Base-by-base conservation (phyloP, 2,797 vertebrate genomes). In the Eutrigla gurnardus region DNA sequence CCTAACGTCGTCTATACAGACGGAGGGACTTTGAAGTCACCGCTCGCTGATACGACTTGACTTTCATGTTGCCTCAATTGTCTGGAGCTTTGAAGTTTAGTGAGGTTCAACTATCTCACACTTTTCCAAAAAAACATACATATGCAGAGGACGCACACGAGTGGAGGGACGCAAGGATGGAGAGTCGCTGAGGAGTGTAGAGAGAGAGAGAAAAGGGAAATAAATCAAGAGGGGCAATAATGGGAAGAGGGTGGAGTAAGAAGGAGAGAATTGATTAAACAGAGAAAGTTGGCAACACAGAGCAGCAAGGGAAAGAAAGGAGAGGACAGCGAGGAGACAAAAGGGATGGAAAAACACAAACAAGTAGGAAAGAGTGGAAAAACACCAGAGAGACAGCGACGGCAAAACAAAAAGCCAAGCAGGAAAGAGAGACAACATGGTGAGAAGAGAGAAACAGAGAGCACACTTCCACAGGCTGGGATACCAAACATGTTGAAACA, bases 51-150 rank as follows among this genome's bases (percentile, higher is more conserved):
- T 72, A 59, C 10, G 10, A 53, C 73, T 79, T 66, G 15, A 81
- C 83, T 86, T 83, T 88, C 73, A 89, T 76, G 79, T 64, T 35
- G 52, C 18, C 52, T 53, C 52, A 33, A 53, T 14, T 53, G 10
- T 77, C 66, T 42, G 33, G 17, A 58, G 70, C 84, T 83, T 85
- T 85, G 68, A 85, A 68, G 69, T 77, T 71, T 37, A 75, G 25
- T 49, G 73, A 80, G 77, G 64, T 75, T 86, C 61, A 79, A 73
- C 72, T 55, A 63, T 78, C 58, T 67, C 60, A 73, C 53, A 68
- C 65, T 81, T 83, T 58, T 73, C 25, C 25, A 25, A 25, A 61
- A 81, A 76, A 83, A 85, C 57, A 73, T 42, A 68, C 42, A 79
- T 77, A 84, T 70, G 59, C 73, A 78, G 66, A 43, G 61, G 33